Conservation (phyloP, 2,888 invertebrate species). For the Drosophila stalkeri region DNA sequence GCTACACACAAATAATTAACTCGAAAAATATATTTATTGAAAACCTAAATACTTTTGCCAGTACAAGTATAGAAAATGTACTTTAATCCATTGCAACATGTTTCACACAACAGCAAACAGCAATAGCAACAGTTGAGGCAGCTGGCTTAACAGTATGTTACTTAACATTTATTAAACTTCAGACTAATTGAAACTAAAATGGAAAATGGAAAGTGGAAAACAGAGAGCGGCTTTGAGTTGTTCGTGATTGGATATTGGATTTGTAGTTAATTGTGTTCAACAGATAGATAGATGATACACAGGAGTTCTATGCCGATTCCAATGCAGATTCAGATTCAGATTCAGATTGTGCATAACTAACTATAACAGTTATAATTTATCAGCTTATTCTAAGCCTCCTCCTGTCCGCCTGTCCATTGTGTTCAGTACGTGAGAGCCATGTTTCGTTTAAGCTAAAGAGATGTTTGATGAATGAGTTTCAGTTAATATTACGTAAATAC, state of each 20-base stretch:
- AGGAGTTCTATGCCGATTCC: neutral
- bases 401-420: conserved; percentile 10
- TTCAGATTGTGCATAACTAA: neutral
- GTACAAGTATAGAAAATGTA: conserved; percentile 28
- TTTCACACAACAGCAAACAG: conserved; percentile 31
- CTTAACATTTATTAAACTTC: conserved; percentile 41
- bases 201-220: conserved; percentile 15
- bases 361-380: conserved; percentile 8
- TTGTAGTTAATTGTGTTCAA: conserved; percentile 8
- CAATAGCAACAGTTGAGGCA: conserved; percentile 39
- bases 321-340: neutral
- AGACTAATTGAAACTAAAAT: conserved; percentile 37
- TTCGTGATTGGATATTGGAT: conserved; percentile 20
- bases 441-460: conserved; percentile 36
- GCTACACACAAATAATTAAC: conserved; percentile 60
- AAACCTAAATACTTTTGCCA: conserved; percentile 47
- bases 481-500: conserved; percentile 47
- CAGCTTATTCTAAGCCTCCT: neutral
- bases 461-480: conserved; percentile 38
- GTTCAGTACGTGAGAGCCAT: conserved; percentile 17
- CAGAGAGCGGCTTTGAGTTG: conserved; percentile 38
- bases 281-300: neutral
- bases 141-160: conserved; percentile 31
- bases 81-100: conserved; percentile 18
- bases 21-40: conserved; percentile 70